Conservation (phyloP, 35 echinoderm and acorn worm species). For the Hemicentrotus pulcherrimus region DNA sequence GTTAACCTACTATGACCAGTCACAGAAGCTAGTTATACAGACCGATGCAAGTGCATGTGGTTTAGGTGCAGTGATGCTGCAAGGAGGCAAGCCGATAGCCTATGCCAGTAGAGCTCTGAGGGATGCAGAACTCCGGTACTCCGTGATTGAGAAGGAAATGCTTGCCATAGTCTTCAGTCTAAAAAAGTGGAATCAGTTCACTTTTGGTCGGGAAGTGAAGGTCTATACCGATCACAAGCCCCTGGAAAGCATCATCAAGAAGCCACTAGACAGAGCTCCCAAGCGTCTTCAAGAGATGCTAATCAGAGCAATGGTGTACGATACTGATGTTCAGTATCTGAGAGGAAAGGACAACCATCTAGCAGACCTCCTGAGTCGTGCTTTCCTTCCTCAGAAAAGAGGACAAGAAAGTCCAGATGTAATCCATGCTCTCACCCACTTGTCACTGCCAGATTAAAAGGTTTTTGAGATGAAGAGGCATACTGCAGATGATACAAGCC, state of each 20-base stretch:
- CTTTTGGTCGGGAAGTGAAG: slow-evolving; percentile 36
- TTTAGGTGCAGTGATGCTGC: slow-evolving; percentile 41
- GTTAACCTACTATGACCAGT: slow-evolving; percentile 61
- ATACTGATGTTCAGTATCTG: slow-evolving; percentile 38
- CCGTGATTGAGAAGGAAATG: slow-evolving; percentile 69
- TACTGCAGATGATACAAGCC: slow-evolving; percentile 3
- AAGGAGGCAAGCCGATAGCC: slow-evolving; percentile 52
- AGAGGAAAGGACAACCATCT: slow-evolving; percentile 46
- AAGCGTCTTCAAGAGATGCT: slow-evolving; percentile 65
- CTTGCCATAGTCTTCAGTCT: slow-evolving; percentile 50
- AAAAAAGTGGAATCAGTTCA: slow-evolving; percentile 51
- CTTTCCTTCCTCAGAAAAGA: slow-evolving; percentile 20
- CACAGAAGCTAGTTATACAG: slow-evolving; percentile 45
- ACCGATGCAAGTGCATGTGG: slow-evolving; percentile 59
- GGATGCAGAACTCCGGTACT: slow-evolving; percentile 48
- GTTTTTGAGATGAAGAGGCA: slow-evolving; percentile 31
- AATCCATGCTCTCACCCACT: slow-evolving; percentile 27
- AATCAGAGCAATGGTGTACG: slow-evolving; percentile 7
- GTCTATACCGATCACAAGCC: slow-evolving; percentile 65
- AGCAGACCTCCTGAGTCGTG: slow-evolving; percentile 45
- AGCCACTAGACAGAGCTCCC: slow-evolving; percentile 51
- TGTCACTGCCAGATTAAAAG: slow-evolving; percentile 15
- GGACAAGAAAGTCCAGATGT: slow-evolving; percentile 15
- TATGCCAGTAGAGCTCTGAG: slow-evolving; percentile 50
- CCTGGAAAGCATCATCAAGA: slow-evolving; percentile 47